Evolutionary conservation across 2,113 vertebrate genomes (phyloP).

Genomic region (Corythoichthys intestinalis): DNA sequence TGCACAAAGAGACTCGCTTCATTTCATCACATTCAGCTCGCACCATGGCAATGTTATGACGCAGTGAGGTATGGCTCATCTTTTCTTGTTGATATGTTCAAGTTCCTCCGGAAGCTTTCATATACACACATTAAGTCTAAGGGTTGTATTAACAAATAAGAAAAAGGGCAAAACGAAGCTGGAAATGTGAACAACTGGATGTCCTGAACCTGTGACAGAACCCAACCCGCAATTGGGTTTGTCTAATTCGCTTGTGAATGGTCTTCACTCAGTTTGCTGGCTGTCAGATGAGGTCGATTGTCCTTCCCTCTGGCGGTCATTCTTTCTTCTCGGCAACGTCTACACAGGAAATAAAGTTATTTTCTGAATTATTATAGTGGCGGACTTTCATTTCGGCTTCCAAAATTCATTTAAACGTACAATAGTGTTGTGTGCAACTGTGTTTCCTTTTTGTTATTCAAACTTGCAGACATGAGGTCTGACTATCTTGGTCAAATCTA

Average conservation of each 20-base stretch:
- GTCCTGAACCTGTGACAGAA: conserved; percentile 54
- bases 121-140: conserved; percentile 51
- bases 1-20: conserved; percentile 47
- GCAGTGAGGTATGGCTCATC: conserved; percentile 69
- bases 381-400: not conserved
- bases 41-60: conserved; percentile 46
- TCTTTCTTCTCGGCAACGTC: conserved; percentile 61
- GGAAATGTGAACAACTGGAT: conserved; percentile 54
- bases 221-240: conserved; percentile 40
- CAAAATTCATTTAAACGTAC: not conserved
- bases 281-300: conserved; percentile 73
- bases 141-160: conserved; percentile 40
- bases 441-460: not conserved
- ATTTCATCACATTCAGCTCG: conserved; percentile 44
- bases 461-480: not conserved
- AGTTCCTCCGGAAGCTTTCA: conserved; percentile 53
- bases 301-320: conserved; percentile 65
- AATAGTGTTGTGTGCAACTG: not conserved
- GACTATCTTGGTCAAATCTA: not conserved
- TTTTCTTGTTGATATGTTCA: conserved; percentile 70
- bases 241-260: conserved; percentile 54
- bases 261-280: conserved; percentile 76
- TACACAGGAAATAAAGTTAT: conserved; percentile 30
- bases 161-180: conserved; percentile 41
- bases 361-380: not conserved